These are phyloP conservation scores for Nomada hirtipes DNA, from an alignment of 2,888 invertebrate species.

Conservation along the genomic window DNA sequence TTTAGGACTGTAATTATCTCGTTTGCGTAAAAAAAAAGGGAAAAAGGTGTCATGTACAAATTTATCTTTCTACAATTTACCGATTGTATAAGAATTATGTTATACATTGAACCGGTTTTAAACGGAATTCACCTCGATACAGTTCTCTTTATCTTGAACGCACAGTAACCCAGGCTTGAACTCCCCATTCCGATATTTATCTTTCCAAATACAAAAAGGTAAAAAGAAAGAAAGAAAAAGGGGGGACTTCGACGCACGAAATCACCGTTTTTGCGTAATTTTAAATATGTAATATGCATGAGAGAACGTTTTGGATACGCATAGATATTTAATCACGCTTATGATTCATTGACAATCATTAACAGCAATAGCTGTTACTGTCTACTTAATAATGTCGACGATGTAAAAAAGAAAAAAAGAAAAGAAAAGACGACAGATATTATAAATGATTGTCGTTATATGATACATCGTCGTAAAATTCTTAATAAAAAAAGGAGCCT, in stretches of 20 bases:
- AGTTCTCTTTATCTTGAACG: slow-evolving; percentile 28
- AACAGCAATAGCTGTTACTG: background rate
- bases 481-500: slow-evolving; percentile 7
- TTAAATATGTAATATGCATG: slow-evolving; percentile 36
- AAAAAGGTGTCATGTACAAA: slow-evolving; percentile 36
- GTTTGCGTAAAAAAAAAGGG: slow-evolving; percentile 43
- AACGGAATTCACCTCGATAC: slow-evolving; percentile 32
- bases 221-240: background rate
- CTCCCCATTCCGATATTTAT: background rate
- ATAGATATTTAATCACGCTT: background rate
- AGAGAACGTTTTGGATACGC: background rate
- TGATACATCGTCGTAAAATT: slow-evolving; percentile 16
- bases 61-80: slow-evolving; percentile 47
- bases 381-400: background rate
- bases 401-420: slow-evolving; percentile 3
- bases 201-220: background rate
- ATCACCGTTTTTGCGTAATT: slow-evolving; percentile 8
- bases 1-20: slow-evolving; percentile 52
- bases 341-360: slow-evolving; percentile 25
- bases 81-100: slow-evolving; percentile 22
- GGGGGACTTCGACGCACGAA: background rate
- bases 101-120: slow-evolving; percentile 60
- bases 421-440: slow-evolving; percentile 23
- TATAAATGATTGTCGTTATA: slow-evolving; percentile 28
- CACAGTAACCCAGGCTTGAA: slow-evolving; percentile 12